Percentiles rank a stretch among this genome's conserved stretches.
Evolutionary conservation across 2,113 vertebrate genomes (phyloP).

Genomic region (Heterocephalus glaber): DNA sequence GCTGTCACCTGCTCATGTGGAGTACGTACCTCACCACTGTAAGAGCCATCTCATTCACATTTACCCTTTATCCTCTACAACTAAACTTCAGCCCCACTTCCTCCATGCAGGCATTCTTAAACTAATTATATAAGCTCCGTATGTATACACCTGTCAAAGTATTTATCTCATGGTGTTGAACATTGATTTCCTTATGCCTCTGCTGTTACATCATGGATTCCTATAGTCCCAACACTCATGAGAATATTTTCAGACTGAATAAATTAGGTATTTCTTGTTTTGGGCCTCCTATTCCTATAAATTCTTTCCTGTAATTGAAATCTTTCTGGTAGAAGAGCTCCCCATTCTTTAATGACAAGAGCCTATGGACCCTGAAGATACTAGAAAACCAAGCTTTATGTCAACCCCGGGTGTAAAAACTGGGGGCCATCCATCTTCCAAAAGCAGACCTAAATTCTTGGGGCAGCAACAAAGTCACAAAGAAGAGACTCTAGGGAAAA

Average conservation of each 20-base stretch:
- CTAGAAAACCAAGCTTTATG: background rate
- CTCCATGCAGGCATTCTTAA: background rate
- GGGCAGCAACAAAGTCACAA: background rate
- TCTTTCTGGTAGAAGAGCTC: background rate
- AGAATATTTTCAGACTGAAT: background rate
- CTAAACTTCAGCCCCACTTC: background rate
- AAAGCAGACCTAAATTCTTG: background rate
- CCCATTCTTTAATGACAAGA: background rate
- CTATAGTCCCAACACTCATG: background rate
- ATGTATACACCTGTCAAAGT: background rate
- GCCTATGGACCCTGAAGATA: background rate
- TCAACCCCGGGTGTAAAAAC: background rate
- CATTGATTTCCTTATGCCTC: fast-evolving
- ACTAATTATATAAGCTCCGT: background rate
- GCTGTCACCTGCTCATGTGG: too few species aligned
- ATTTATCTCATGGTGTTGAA: background rate
- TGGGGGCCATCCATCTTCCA: background rate
- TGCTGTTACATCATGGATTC: background rate
- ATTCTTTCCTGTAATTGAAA: background rate
- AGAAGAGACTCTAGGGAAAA: background rate
- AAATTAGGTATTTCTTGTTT: background rate
- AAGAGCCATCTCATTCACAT: background rate
- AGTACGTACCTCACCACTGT: background rate
- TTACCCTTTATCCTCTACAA: background rate
- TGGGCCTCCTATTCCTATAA: background rate